Evolutionary conservation across 1,140 invertebrate species (phyloP), one percentile per base, ranked within the genome.

Genomic region (Trichogramma pretiosum): DNA sequence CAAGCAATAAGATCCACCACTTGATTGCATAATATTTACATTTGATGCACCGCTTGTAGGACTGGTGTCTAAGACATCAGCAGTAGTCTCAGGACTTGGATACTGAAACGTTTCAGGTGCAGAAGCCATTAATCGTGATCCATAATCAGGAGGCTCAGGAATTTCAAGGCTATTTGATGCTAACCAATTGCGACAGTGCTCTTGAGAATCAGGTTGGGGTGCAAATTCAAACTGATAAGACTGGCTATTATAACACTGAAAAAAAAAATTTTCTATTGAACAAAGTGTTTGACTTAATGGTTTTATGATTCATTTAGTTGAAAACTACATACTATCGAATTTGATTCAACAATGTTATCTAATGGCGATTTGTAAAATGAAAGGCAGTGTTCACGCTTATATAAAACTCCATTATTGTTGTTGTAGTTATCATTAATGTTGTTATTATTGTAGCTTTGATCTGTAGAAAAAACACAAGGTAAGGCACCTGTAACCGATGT

Each of bases 131-230:
- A 28, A 5, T 5, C 11, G 11, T 2, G 42, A 16, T n/a, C 61
- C 54, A 35, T 57, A 61, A 11, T 61, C 59, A 5, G 60, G 44
- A 2, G 59, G 16, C 23, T 56, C 43, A 5, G 52, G 22, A n/a
- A 46, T 32, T 5, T 55, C 57, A 3, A 62, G 52, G 5, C 55
- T 50, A 42, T 52, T 65, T 0, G 59, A 50, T 1, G 56, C 53
- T 5, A 63, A 48, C 65, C 65, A 69, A 5, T 50, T 62, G 13
- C 59, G 53, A 28, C 63, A 66, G 16, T 57, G 57, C n/a, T 67
- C 60, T 14, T 65, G 60, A 3, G 48, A 24, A 21, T 59, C 58
- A 3, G 56, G 33, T 0, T 24, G 21, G 0, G 52, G 43, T 8
- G 30, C 14, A 32, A 57, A 64, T 43, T 43, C 55, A 16, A 54